Evolutionary conservation across 2,113 vertebrate genomes (phyloP).

Genomic region (Capreolus pygargus): DNA sequence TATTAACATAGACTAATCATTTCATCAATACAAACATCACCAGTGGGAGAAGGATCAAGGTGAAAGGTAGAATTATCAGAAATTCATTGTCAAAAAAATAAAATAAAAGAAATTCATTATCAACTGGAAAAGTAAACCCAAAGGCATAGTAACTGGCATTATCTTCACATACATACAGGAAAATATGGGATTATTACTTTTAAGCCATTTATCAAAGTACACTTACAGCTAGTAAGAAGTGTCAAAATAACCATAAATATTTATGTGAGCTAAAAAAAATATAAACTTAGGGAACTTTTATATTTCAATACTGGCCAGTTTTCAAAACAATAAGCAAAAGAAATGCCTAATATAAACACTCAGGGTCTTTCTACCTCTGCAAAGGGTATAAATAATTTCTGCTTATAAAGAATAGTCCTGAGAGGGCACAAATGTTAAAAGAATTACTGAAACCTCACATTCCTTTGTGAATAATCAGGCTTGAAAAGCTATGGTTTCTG

Average conservation of each 20-base stretch:
- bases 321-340: slow-evolving; percentile 36
- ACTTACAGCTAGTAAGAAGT: background rate
- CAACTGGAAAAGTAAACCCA: slow-evolving; percentile 31
- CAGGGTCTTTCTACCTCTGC: background rate
- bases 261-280: slow-evolving; percentile 3
- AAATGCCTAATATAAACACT: background rate
- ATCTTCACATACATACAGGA: background rate
- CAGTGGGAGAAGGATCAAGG: background rate
- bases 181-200: slow-evolving; percentile 17
- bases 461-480: background rate
- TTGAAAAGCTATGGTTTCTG: slow-evolving; percentile 15
- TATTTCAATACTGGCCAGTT: slow-evolving; percentile 19
- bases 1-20: background rate
- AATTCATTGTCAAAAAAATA: slow-evolving; percentile 1
- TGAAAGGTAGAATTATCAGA: slow-evolving; percentile 1
- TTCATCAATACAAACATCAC: background rate
- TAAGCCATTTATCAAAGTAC: slow-evolving; percentile 21
- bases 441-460: background rate
- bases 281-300: slow-evolving; percentile 14
- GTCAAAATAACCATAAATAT: background rate
- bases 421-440: slow-evolving; percentile 19
- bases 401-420: background rate
- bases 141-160: background rate
- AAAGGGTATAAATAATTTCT: background rate
- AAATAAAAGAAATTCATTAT: background rate